Evolutionary conservation across 2,113 vertebrate species (phyloP).

Genomic region (Hylia prasina): DNA sequence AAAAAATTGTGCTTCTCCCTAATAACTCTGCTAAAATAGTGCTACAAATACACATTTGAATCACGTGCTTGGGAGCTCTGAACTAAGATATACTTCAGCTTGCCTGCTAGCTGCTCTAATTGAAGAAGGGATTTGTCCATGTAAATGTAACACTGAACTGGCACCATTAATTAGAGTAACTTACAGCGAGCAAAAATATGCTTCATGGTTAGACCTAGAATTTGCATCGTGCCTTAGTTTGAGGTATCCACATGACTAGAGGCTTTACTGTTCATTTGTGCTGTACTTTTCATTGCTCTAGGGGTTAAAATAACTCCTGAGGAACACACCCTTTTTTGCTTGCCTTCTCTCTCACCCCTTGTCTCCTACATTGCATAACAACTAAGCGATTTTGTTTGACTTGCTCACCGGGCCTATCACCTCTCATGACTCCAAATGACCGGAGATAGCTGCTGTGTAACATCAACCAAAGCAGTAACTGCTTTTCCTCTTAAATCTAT

Average conservation of each 20-base stretch:
- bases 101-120: not conserved
- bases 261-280: not conserved
- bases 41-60: not conserved
- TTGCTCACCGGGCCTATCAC: not conserved
- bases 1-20: not conserved
- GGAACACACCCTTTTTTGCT: slow-evolving; percentile 7
- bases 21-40: not conserved
- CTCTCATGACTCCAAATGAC: not conserved
- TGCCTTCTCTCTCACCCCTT: not conserved
- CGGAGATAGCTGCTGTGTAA: not conserved
- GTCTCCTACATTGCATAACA: not conserved
- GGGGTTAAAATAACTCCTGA: slow-evolving; percentile 28
- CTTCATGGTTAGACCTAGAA: not conserved
- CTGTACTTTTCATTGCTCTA: slow-evolving; percentile 18
- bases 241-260: not conserved
- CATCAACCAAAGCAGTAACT: not conserved
- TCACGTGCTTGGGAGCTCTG: not conserved
- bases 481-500: not conserved
- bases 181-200: not conserved
- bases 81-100: not conserved
- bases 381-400: not conserved
- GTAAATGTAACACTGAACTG: not conserved
- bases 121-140: not conserved
- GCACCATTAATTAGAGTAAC: not conserved
- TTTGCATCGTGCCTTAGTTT: not conserved